A percentile compares a stretch with the other conserved stretches of the same genome.
phyloP scores from a whole-genome alignment of 2,888 invertebrate species.

The Thysanoteuthis rhombus region DNA sequence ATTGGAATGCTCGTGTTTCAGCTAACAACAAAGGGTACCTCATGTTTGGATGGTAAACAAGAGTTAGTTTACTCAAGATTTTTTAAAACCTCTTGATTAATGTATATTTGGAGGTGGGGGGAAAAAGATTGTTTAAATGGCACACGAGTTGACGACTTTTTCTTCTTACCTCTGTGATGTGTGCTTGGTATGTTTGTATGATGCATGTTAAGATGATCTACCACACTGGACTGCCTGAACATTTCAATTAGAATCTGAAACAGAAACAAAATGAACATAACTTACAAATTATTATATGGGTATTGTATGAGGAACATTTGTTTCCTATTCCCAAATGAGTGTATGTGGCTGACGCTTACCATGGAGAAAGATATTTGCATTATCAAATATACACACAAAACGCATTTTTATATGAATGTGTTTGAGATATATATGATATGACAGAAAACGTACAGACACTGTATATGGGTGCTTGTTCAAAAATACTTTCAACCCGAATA shows the following conservation, averaged over 20 bases:
- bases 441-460: background rate
- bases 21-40: background rate
- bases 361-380: background rate
- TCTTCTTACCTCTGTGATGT: background rate
- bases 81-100: background rate
- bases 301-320: background rate
- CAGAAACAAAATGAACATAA: background rate
- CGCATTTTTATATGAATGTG: background rate
- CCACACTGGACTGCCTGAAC: background rate
- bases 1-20: background rate
- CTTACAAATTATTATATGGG: background rate
- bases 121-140: background rate
- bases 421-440: background rate
- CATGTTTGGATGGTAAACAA: background rate
- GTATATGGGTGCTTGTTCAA: background rate
- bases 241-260: background rate
- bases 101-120: background rate
- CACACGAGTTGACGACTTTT: background rate
- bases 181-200: background rate
- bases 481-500: slow-evolving; percentile 12
- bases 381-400: background rate
- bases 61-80: background rate
- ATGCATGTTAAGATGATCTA: background rate
- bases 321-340: background rate
- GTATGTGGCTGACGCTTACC: background rate